phyloP scores from a whole-genome alignment of 2,797 vertebrate genomes.

The Danionella dracula region DNA sequence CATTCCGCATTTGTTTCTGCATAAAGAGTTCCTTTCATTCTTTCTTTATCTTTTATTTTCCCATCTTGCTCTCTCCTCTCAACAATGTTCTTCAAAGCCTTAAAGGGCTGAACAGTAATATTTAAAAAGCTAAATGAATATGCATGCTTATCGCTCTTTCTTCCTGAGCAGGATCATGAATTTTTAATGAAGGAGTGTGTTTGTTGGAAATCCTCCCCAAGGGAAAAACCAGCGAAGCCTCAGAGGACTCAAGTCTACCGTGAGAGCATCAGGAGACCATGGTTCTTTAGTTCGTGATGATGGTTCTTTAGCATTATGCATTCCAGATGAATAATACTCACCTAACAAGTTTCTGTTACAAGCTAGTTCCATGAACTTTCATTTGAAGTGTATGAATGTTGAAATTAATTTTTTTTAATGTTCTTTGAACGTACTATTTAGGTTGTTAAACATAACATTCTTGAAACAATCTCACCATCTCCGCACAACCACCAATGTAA shows the following conservation, averaged over 20 bases:
- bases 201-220: slow-evolving; percentile 10
- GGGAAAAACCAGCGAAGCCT: not conserved
- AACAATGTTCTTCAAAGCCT: slow-evolving; percentile 42
- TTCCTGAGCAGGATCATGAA: slow-evolving; percentile 52
- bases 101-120: slow-evolving; percentile 60
- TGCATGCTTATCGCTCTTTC: slow-evolving; percentile 53
- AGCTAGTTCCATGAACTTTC: too few relatives aligned
- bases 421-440: too few relatives aligned
- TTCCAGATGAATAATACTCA: too few relatives aligned
- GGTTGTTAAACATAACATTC: too few relatives aligned
- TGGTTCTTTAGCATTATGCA: too few relatives aligned
- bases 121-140: slow-evolving; percentile 61
- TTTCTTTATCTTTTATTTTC: not conserved
- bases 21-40: not conserved
- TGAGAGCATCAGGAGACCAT: not conserved
- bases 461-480: too few relatives aligned
- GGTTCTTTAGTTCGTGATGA: slow-evolving; percentile 6
- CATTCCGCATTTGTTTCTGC: slow-evolving; percentile 7
- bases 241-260: slow-evolving; percentile 6
- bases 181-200: slow-evolving; percentile 48
- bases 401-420: too few relatives aligned
- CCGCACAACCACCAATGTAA: too few relatives aligned
- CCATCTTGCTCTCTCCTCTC: not conserved
- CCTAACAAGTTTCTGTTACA: too few relatives aligned
- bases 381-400: too few relatives aligned